Conservation (phyloP, 2,113 vertebrate genomes). For the Coracopsis vasa region DNA sequence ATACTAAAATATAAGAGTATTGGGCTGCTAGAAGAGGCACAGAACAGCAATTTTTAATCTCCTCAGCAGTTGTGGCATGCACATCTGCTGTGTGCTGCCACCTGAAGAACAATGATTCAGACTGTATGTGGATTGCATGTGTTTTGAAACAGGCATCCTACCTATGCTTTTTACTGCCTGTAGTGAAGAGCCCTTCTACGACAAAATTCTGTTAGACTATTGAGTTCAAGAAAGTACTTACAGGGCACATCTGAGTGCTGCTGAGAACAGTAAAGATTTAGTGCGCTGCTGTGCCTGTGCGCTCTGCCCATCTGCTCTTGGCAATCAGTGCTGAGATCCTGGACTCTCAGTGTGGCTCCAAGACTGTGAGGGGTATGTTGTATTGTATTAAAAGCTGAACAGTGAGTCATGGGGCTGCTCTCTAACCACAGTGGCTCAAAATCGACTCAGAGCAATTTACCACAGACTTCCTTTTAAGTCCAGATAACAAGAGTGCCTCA, state of each 20-base stretch:
- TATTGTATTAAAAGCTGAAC: background rate
- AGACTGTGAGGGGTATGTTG: fast-evolving
- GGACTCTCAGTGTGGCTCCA: background rate
- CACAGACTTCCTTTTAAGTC: background rate
- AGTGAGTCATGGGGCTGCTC: background rate
- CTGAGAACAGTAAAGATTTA: background rate
- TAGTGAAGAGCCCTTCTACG: background rate
- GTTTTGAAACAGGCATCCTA: background rate
- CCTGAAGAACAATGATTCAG: background rate
- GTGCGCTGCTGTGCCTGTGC: background rate
- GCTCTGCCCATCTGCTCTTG: background rate
- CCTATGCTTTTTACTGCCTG: background rate
- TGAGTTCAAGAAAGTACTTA: background rate
- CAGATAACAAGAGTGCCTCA: background rate
- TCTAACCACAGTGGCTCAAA: background rate
- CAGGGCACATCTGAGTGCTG: background rate
- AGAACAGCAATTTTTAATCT: background rate
- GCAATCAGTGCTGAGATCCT: background rate
- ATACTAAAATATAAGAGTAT: background rate
- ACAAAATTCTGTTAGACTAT: background rate
- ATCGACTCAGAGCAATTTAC: background rate
- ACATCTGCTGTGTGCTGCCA: too few species aligned
- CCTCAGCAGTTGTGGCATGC: background rate
- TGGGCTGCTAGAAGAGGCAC: background rate
- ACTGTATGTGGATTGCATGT: background rate